Conservation (phyloP, 2,797 vertebrate genomes). For the Neopelma chrysocephalum region DNA sequence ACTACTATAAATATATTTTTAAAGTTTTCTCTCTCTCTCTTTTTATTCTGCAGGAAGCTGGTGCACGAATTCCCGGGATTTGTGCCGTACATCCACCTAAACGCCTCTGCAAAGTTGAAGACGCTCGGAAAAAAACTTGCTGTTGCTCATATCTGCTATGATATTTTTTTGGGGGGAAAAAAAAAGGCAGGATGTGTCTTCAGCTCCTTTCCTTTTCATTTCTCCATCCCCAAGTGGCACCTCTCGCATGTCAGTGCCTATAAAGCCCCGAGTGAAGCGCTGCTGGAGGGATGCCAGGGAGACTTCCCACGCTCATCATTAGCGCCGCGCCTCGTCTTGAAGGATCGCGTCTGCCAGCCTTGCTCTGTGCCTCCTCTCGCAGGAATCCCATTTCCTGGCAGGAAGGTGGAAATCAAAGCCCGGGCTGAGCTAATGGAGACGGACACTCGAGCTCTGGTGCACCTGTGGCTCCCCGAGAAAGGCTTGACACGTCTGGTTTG, state of each 20-base stretch:
- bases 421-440: not conserved
- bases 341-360: accelerated
- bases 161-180: not conserved
- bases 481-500: not conserved
- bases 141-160: not conserved
- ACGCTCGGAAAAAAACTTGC: accelerated
- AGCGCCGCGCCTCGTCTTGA: accelerated
- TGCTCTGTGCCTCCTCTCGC: not conserved
- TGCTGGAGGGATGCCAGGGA: not conserved
- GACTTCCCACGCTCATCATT: accelerated
- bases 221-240: not conserved
- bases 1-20: accelerated
- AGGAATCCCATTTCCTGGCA: not conserved
- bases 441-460: not conserved
- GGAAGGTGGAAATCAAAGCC: not conserved
- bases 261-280: accelerated
- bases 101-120: not conserved
- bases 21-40: not conserved
- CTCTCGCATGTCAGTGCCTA: not conserved
- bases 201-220: not conserved
- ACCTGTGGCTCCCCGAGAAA: not conserved
- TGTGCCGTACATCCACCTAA: not conserved
- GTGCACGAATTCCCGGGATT: not conserved
- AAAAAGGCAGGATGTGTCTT: not conserved
- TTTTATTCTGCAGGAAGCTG: not conserved